Evolutionary conservation across 2,888 invertebrate genomes (phyloP), one percentile per base, ranked within the genome.

Genomic region (Seira ritae): DNA sequence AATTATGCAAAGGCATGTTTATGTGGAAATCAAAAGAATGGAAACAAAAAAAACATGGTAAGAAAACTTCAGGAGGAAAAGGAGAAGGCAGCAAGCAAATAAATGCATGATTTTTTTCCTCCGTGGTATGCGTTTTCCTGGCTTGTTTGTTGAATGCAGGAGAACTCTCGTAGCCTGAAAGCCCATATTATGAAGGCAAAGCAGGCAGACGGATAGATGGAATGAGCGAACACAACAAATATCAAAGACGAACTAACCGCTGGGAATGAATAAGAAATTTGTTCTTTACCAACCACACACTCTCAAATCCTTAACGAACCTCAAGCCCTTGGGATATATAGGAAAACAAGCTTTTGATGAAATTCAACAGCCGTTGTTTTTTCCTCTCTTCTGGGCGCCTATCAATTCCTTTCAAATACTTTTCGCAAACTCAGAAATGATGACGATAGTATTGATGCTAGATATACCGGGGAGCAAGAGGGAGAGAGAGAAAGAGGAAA

Each of bases 1-100:
- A 81, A 85, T 85, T 85, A 85, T 85, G 85, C 81, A 85, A 85
- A 81, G 75, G 75, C 85, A 85, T 85, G 85, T 82, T 85, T 80
- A 81, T 80, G 78, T 81, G 78, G 78, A 81, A 81, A 75, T 74
- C 74, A 70, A 69, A 76, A 81, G 66, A 75, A 75, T 73, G 42
- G 73, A 31, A 60, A 60, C 19, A 60, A 31, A 46, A 55, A 68
- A 65, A 69, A 79, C 19, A 67, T 60, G 24, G 23, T 22, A 73
- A 79, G 22, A 37, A 62, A 70, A 69, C 55, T 55, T 55, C 2
- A 55, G 55, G 12, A 55, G 20, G 17, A 71, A n/a, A n/a, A 55
- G 24, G 65, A 10, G 20, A 73, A 20, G 37, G 50, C 50, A 50
- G n/a, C n/a, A n/a, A n/a, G n/a, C n/a, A n/a, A n/a, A n/a, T n/a